A percentile compares a stretch with the other conserved stretches of the same genome.
These are phyloP conservation scores for Pelobates cultripes DNA, from an alignment of 2,797 vertebrate genomes.

Conservation along the genomic window DNA sequence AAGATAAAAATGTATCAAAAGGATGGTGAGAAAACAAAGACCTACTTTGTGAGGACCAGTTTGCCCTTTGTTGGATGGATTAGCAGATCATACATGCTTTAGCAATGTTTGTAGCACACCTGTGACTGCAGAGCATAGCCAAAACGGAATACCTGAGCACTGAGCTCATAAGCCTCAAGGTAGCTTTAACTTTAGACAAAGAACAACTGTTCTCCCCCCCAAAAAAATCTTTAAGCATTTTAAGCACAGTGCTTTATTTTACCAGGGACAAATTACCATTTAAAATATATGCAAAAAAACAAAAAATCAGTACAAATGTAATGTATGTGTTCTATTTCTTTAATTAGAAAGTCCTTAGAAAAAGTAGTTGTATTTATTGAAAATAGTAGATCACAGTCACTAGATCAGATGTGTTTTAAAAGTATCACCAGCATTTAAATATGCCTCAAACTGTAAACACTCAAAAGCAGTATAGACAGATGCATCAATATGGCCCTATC, in stretches of 20 bases:
- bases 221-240: too few species aligned
- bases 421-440: too few species aligned
- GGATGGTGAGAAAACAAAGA: not conserved
- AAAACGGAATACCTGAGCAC: slow-evolving; percentile 41
- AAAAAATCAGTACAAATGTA: too few species aligned
- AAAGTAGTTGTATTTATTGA: too few species aligned
- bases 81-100: slow-evolving; percentile 20
- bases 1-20: not conserved
- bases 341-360: too few species aligned
- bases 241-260: too few species aligned
- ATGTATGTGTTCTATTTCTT: too few species aligned
- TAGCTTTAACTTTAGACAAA: slow-evolving; percentile 41
- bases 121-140: slow-evolving; percentile 26
- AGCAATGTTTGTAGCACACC: slow-evolving; percentile 35
- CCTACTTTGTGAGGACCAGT: not conserved
- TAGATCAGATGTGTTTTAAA: too few species aligned
- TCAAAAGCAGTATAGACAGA: too few species aligned
- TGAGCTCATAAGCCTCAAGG: slow-evolving; percentile 50
- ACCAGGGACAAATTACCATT: not conserved
- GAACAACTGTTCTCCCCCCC: slow-evolving; percentile 39
- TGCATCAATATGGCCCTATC: too few species aligned
- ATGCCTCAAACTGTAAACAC: too few species aligned
- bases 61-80: slow-evolving; percentile 29
- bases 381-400: too few species aligned
- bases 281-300: not conserved